Conservation (phyloP, 2,113 vertebrate species). For the Scalopus aquaticus region DNA sequence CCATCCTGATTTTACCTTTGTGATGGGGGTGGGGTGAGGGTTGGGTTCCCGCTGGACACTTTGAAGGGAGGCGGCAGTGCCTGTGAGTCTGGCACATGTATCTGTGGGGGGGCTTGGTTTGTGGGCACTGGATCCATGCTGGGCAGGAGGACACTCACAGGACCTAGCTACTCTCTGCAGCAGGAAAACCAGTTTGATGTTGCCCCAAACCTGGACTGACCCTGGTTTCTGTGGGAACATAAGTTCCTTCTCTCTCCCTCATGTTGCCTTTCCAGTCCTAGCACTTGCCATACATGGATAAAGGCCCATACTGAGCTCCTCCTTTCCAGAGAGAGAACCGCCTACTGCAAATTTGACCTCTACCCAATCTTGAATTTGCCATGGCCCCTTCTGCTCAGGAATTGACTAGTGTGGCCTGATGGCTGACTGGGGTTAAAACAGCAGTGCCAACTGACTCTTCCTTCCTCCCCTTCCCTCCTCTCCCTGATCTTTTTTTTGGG, state of each 20-base stretch:
- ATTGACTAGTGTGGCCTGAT: neutral
- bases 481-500: neutral
- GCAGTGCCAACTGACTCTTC: too few species aligned
- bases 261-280: neutral
- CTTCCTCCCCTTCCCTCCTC: neutral
- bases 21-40: neutral
- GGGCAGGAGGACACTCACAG: rapidly evolving
- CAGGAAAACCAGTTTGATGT: too few species aligned
- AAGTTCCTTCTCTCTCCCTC: neutral
- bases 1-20: slow-evolving; percentile 17
- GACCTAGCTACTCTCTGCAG: too few species aligned
- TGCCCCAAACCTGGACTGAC: neutral
- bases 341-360: rapidly evolving
- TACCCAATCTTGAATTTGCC: too few species aligned
- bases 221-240: neutral
- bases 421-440: neutral
- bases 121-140: too few species aligned
- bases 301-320: rapidly evolving
- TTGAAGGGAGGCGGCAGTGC: neutral
- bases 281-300: neutral
- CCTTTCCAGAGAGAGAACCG: neutral
- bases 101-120: neutral
- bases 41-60: neutral
- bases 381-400: neutral
- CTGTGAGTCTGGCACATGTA: neutral